A percentile compares a stretch with the other conserved stretches of the same genome.
phyloP scores from a whole-genome alignment of 2,888 invertebrate species.

The Phaedon cochleariae region DNA sequence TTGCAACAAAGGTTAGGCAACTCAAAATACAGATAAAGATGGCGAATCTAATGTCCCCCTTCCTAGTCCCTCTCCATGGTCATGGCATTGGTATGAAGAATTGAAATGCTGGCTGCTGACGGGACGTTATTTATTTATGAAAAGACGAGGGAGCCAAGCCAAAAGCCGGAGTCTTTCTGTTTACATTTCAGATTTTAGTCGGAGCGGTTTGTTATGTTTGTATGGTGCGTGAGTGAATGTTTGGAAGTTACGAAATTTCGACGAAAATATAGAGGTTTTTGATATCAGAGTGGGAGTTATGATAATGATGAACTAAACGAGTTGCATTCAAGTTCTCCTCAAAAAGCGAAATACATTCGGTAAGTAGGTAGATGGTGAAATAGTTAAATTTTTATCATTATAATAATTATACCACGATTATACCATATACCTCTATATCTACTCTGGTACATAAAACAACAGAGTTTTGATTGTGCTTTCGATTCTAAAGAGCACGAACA shows the following conservation, averaged over 20 bases:
- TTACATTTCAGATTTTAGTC: slow-evolving; percentile 35
- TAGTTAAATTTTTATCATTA: no score
- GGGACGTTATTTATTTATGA: slow-evolving; percentile 29
- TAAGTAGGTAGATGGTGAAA: not conserved
- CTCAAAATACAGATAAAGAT: slow-evolving; percentile 26
- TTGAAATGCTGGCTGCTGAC: no score
- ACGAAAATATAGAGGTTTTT: not conserved
- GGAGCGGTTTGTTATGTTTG: slow-evolving; percentile 19
- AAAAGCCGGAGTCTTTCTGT: slow-evolving; percentile 20
- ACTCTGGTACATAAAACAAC: no score
- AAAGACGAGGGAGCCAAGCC: slow-evolving; percentile 9
- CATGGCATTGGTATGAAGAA: not conserved
- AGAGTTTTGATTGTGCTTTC: no score
- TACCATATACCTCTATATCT: not conserved
- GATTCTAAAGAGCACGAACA: no score
- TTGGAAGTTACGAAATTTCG: slow-evolving; percentile 25
- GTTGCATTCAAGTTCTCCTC: not conserved
- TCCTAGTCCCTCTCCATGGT: not conserved
- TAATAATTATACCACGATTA: no score
- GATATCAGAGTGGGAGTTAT: not conserved
- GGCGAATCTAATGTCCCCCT: no score
- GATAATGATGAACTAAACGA: not conserved
- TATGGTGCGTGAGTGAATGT: slow-evolving; percentile 27
- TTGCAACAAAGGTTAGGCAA: slow-evolving; percentile 2
- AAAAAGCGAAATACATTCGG: not conserved